Evolutionary conservation across 2,797 vertebrate genomes (phyloP), one percentile per base, ranked within the genome.

Genomic region (Siniperca undulata): DNA sequence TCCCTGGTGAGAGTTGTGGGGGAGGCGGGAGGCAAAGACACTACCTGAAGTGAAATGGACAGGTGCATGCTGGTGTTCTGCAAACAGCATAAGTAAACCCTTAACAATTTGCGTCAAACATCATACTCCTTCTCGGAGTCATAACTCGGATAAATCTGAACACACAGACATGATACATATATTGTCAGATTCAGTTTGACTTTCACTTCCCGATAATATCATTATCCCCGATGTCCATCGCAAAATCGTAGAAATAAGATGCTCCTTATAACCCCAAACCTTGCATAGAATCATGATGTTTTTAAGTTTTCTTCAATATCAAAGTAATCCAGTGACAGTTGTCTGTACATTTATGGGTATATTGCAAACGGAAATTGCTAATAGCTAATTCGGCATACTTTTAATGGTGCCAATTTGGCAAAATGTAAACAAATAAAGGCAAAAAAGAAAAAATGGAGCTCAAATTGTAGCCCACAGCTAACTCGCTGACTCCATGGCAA

Each of bases 321-420:
- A 44, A 48, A 52, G 13, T 58, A 46, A 40, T 40, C 1, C 2
- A 38, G 2, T 46, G 7, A 38, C 19, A 14, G 20, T 4, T 42
- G 1, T 42, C 5, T 40, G 2, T 30, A 44, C 0, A 19, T 8
- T 0, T 1, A 52, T 52, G n/a, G 3, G 1, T 12, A 1, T 13
- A 40, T 7, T 44, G 19, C 4, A 24, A 76, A 48, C 9, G 52
- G 3, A 13, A 16, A 27, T 6, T 13, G 5, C 9, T 67, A 16
- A 40, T 16, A 38, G 1, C 7, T 30, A 46, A 64, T 67, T 73
- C 50, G 24, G 65, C 27, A 40, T 48, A 44, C 2, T 65, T 74
- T 48, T 27, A 38, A 48, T 53, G 8, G 12, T 48, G 44, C 11
- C 1, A 27, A 12, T 70, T 62, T 73, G 2, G 11, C 30, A 65